These are phyloP conservation scores for Alexandromys fortis DNA, from an alignment of 2,113 vertebrate species.

Conservation along the genomic window DNA sequence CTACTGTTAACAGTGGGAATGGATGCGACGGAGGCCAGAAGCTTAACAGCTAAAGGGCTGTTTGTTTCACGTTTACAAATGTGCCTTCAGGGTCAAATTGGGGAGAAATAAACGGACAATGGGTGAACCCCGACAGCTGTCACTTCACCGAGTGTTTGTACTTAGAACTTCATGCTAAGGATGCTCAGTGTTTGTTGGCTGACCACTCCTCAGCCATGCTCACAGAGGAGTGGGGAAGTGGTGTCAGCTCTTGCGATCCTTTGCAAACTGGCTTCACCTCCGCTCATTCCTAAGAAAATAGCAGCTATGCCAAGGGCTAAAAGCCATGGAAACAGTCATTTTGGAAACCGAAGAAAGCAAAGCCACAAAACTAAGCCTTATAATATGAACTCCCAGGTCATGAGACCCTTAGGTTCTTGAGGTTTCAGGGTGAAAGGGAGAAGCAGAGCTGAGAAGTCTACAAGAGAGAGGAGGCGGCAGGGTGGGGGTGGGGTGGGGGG, in stretches of 20 bases:
- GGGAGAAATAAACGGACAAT: neutral
- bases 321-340: neutral
- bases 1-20: neutral
- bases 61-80: neutral
- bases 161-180: neutral
- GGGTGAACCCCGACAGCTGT: neutral
- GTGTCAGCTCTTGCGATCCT: neutral
- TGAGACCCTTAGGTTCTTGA: neutral
- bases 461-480: neutral
- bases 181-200: neutral
- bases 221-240: neutral
- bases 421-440: neutral
- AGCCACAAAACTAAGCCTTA: neutral
- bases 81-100: neutral
- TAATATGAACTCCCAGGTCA: fast-evolving
- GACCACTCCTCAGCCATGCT: neutral
- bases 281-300: neutral
- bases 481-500: neutral
- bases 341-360: neutral
- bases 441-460: neutral
- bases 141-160: neutral
- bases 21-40: neutral
- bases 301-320: neutral
- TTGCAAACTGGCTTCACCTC: neutral
- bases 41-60: too few species aligned